Evolutionary conservation across 2,888 invertebrate genomes (phyloP).

Genomic region (Dioctria linearis): DNA sequence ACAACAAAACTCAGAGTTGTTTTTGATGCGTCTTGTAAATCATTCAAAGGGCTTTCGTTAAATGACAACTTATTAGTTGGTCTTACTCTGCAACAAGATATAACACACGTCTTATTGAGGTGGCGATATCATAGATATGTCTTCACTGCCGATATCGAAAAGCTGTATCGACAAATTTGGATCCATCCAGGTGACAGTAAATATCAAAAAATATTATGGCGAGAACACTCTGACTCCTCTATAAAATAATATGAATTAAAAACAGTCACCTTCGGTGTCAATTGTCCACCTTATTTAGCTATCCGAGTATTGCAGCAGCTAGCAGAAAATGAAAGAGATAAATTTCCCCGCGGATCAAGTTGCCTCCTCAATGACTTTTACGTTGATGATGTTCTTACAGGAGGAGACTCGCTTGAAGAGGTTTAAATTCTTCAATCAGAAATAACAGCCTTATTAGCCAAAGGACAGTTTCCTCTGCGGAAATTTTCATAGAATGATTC

Average conservation of each 20-base stretch:
- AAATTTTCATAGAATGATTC: conserved; percentile 36
- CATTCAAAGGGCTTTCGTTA: not conserved
- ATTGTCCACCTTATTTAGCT: too few relatives aligned
- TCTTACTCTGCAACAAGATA: not conserved
- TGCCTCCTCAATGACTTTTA: too few relatives aligned
- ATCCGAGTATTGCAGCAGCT: too few relatives aligned
- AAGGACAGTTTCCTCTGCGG: conserved; percentile 17
- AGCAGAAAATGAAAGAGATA: too few relatives aligned
- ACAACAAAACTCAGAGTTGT: conserved; percentile 44
- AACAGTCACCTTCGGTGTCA: too few relatives aligned
- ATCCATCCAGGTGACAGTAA: conserved; percentile 1
- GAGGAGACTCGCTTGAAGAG: too few relatives aligned
- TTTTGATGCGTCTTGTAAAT: conserved; percentile 40
- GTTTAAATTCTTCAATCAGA: too few relatives aligned
- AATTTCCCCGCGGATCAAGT: too few relatives aligned
- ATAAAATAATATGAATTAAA: too few relatives aligned
- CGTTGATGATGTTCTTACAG: too few relatives aligned
- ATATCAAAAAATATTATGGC: conserved; percentile 42
- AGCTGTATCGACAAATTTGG: conserved; percentile 44
- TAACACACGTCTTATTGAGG: not conserved
- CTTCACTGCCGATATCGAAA: conserved; percentile 46
- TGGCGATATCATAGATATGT: conserved; percentile 1
- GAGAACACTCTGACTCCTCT: not conserved
- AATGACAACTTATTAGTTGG: conserved; percentile 12
- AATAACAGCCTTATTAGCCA: too few relatives aligned